These are phyloP conservation scores for Dipodomys merriami DNA, from an alignment of 2,113 vertebrate species.

Conservation along the genomic window DNA sequence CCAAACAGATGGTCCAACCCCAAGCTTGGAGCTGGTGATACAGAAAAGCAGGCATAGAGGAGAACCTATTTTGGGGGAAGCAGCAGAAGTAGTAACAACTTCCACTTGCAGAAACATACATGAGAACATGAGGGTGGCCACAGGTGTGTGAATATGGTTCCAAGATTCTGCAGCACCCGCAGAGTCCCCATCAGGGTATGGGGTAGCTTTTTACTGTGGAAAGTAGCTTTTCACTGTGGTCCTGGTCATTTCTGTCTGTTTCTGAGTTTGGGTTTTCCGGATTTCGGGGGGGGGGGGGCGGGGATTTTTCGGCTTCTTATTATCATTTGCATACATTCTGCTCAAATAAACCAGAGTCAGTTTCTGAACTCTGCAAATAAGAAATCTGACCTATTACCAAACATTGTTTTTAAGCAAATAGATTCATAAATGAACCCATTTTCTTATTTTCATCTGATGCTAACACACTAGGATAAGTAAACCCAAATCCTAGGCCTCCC, in stretches of 20 bases:
- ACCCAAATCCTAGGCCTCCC: background rate
- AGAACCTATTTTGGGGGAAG: background rate
- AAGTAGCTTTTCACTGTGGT: background rate
- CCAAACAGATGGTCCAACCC: background rate
- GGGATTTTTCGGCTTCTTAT: background rate
- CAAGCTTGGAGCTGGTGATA: background rate
- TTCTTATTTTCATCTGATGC: background rate
- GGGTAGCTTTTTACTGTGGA: background rate
- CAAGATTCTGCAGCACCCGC: background rate
- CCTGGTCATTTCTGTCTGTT: background rate
- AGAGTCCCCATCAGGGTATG: background rate
- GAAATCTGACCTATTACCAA: background rate
- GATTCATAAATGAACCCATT: background rate
- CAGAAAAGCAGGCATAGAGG: background rate
- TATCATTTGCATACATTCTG: slow-evolving; percentile 24
- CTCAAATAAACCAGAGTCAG: slow-evolving; percentile 6
- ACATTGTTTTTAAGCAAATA: slow-evolving; percentile 12
- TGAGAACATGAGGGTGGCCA: fast-evolving
- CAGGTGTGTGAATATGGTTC: background rate
- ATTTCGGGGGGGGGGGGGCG: background rate
- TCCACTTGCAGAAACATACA: background rate
- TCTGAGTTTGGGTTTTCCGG: background rate
- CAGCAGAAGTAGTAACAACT: background rate
- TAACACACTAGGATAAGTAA: background rate
- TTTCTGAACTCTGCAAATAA: background rate